Evolutionary conservation across 2,113 vertebrate species (phyloP), one percentile per base, ranked within the genome.

Genomic region (Lanius ludovicianus): DNA sequence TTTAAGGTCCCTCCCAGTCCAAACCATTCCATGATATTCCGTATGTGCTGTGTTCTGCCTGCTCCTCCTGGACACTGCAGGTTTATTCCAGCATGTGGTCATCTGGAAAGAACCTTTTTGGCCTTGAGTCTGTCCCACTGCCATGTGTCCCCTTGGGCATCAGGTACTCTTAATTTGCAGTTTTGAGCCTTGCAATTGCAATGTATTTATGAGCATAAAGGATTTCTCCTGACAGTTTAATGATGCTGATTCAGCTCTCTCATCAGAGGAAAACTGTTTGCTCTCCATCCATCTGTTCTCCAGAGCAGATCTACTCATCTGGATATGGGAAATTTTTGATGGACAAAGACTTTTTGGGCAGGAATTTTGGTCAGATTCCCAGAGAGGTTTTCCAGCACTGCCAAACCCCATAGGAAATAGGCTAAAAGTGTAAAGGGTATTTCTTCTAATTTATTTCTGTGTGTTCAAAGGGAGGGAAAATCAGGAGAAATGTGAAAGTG

Each of bases 21-120:
- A 35, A 70, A 27, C 6, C 39, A 39, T 13, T 18, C 76, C 57
- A 18, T 12, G 25, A 27, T 42, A 84, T 70, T 49, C 60, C 7
- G 0, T 0, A 0, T 35, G 11, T 15, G 39, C 49, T 37, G 17
- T 2, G 7, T 49, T 30, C 37, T 73, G 25, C 42, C 52, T 23
- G 31, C 31, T 55, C 84, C 41, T 24, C 31, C 15, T 39, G 85
- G 75, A 8, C 57, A 11, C 21, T 6, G 14, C 42, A 42, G 65
- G 27, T 65, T 81, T 33, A 30, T n/a, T 27, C 27, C 25, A 31
- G 55, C 44, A 7, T 4, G 1, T 7, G 56, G 14, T 14, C 47
- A 25, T 4, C 21, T 65, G 84, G 44, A 50, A 64, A 82, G 55
- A 60, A 84, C 53, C 35, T 64, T 44, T 85, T 12, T 55, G 27